Percentiles rank a stretch among this genome's conserved stretches.
Conservation (phyloP, 1,140 invertebrate genomes). For the Microplitis demolitor region DNA sequence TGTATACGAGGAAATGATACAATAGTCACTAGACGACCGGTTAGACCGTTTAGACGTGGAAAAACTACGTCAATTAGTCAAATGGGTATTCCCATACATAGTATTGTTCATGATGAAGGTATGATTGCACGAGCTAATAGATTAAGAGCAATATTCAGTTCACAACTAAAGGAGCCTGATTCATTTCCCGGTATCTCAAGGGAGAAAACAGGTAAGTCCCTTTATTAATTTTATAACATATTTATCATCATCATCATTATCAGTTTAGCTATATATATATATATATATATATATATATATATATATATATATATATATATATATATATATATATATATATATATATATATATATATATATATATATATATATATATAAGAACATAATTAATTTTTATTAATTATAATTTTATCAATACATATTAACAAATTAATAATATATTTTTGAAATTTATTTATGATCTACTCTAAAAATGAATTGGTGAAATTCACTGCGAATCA, state of each 20-base stretch:
- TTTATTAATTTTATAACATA: not conserved
- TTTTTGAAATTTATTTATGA: no score
- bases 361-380: no score
- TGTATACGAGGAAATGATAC: conserved; percentile 18
- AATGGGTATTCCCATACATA: conserved; percentile 20
- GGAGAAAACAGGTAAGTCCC: conserved; percentile 57
- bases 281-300: no score
- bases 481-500: no score
- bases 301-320: no score
- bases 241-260: not conserved
- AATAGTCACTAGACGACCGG: conserved; percentile 27
- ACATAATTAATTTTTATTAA: no score
- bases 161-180: conserved; percentile 54
- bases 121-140: conserved; percentile 55
- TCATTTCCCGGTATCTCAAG: conserved; percentile 55
- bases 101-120: conserved; percentile 49
- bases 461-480: no score
- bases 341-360: no score
- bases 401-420: no score
- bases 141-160: conserved; percentile 55
- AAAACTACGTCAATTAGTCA: conserved; percentile 10
- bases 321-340: no score
- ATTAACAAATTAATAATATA: no score
- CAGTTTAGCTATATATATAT: no score
- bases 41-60: conserved; percentile 33